Evolutionary conservation across 2,797 vertebrate genomes (phyloP), one percentile per base, ranked within the genome.

Genomic region (Phoeniculus purpureus): DNA sequence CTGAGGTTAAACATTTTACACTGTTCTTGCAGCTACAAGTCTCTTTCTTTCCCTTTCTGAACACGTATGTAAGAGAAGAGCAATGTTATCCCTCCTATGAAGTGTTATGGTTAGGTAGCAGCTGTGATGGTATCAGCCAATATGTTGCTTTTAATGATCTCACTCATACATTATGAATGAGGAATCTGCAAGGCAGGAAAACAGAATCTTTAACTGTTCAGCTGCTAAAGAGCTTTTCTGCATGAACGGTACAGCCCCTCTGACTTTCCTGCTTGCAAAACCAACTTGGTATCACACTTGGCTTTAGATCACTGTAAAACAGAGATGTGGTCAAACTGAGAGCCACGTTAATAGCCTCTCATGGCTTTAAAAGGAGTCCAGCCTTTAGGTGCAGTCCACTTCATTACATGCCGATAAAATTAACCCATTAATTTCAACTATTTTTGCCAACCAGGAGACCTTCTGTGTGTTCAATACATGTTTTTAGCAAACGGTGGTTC

Each of bases 141-240:
- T 92, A 95, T 94, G 92, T 93, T 95, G 88, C 87, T 94, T 96
- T 94, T 97, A 96, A 94, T 94, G 92, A 96, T 94, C 90, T 96
- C 96, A 94, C 89, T 97, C 92, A 96, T 96, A 92, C 92, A 95
- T 96, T 95, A 94, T 95, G 93, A 95, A 96, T 94, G 94, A 96
- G 92, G 85, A 87, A 87, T 90, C 70, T 85, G 70, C 83, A 90
- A 94, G 91, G 75, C 87, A 96, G 76, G 80, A 93, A 93, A 87
- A 90, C 59, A 75, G 59, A 93, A 90, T 94, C 81, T 93, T 95
- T 95, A 94, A 93, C 92, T 84, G 81, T 94, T 96, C 93, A 85
- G 56, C 78, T 94, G 6, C 95, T 92, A 70, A 93, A 84, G 85
- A 87, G 66, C 31, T 83, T 87, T 43, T 82, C 60, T 43, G 25